Evolutionary conservation across 2,797 vertebrate species (phyloP).

Genomic region (Siniperca obscura): DNA sequence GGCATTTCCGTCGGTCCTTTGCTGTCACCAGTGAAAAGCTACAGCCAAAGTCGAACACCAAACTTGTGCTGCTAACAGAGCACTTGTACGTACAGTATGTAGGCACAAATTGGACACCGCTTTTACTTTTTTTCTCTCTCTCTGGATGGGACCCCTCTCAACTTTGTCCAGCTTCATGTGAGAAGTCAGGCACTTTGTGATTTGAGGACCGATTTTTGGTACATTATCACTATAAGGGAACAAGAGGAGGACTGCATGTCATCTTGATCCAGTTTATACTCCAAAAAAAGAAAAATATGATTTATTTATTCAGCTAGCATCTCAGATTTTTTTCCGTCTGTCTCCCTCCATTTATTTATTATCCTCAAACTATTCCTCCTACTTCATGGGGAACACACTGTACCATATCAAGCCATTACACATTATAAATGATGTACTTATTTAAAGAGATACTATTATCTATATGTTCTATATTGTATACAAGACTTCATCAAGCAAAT

Average conservation of each 20-base stretch:
- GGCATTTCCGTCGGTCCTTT: slow-evolving; percentile 67
- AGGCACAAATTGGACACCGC: slow-evolving; percentile 77
- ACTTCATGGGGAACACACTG: slow-evolving; percentile 58
- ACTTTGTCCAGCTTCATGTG: slow-evolving; percentile 51
- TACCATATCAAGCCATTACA: slow-evolving; percentile 72
- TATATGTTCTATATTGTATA: slow-evolving; percentile 82
- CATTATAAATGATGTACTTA: slow-evolving; percentile 79
- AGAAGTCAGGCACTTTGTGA: slow-evolving; percentile 61
- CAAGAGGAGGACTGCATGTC: slow-evolving; percentile 78
- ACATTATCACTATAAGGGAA: slow-evolving; percentile 64
- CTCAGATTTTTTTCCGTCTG: slow-evolving; percentile 57
- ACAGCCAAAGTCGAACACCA: slow-evolving; percentile 88
- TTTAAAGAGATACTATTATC: slow-evolving; percentile 77
- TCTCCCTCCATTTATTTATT: slow-evolving; percentile 42
- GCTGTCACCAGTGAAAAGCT: slow-evolving; percentile 86
- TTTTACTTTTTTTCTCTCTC: slow-evolving; percentile 39
- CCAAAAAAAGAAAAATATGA: slow-evolving; percentile 30
- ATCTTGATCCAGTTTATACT: slow-evolving; percentile 73
- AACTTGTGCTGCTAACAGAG: slow-evolving; percentile 82
- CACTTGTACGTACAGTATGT: slow-evolving; percentile 74
- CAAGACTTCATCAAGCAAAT: slow-evolving; percentile 64
- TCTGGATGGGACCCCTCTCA: slow-evolving; percentile 69
- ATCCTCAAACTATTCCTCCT: slow-evolving; percentile 40
- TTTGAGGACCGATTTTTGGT: slow-evolving; percentile 72
- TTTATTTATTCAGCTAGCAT: slow-evolving; percentile 68